These are phyloP conservation scores for Acleris holmiana DNA, from an alignment of 2,888 invertebrate genomes.

Conservation along the genomic window DNA sequence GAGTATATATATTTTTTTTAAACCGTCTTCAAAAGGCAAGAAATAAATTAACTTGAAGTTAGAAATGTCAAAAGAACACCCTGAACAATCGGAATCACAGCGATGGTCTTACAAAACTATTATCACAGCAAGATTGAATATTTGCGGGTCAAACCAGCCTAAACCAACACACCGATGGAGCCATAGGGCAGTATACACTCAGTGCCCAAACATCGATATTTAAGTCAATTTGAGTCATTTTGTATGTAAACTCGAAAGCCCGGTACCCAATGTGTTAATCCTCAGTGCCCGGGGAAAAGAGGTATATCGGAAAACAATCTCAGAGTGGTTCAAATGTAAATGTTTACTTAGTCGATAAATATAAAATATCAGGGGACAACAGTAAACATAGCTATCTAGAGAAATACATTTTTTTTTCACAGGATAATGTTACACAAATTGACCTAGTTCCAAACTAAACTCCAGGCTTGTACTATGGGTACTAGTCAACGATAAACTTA, in stretches of 20 bases:
- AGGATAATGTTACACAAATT: no score
- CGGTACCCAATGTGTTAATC: no score
- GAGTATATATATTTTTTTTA: no score
- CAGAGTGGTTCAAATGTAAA: not conserved
- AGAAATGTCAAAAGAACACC: not conserved
- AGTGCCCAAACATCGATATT: no score
- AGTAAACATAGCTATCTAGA: no score
- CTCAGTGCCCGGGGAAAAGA: not conserved
- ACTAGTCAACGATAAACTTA: no score
- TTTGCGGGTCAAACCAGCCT: constrained; percentile 62
- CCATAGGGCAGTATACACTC: constrained; percentile 41
- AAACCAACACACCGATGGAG: constrained; percentile 64
- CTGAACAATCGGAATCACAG: constrained; percentile 44
- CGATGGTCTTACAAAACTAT: constrained; percentile 58
- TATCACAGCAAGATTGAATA: constrained; percentile 58
- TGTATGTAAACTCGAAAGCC: no score
- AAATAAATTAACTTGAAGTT: not conserved
- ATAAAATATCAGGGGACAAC: not conserved
- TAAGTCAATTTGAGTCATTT: no score
- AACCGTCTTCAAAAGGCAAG: no score
- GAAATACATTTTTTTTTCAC: no score
- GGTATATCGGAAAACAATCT: constrained; percentile 3
- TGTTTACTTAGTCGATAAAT: not conserved
- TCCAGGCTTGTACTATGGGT: no score
- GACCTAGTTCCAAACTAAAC: no score